Evolutionary conservation across 1,140 invertebrate species (phyloP), one percentile per base, ranked within the genome.

Genomic region (Paramacrobiotus metropolitanus): DNA sequence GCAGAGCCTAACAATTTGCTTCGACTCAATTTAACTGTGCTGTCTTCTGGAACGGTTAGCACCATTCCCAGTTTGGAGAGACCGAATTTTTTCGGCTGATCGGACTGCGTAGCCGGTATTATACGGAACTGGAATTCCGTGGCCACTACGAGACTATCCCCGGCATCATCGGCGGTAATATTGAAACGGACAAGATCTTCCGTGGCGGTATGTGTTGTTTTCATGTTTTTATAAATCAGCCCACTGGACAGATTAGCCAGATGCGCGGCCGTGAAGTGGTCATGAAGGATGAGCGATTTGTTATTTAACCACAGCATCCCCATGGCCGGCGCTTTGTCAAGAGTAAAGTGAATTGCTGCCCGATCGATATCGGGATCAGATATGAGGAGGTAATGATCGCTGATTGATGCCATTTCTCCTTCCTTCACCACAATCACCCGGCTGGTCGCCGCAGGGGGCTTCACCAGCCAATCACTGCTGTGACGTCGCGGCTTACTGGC

Each of bases 401-500:
- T 66, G 2, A 74, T 63, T 2, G 69, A 31, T 0, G 64, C 60
- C 59, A 69, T 66, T 0, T 71, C 61, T n/a, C 70, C 68, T 66
- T 75, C 74, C 1, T 66, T 60, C 3, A 73, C 70, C 31, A 68
- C 63, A 21, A 72, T 30, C 18, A 55, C 59, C 21, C 70, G 61
- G 44, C 66, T 65, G 1, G 71, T 60, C 2, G 64, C 64, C n/a
- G 68, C 69, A 3, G 68, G 64, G 2, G 60, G 67, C 66, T 63
- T 2, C n/a, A n/a, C n/a, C n/a, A n/a, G n/a, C n/a, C n/a, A n/a
- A n/a, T n/a, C n/a, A n/a, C n/a, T n/a, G n/a, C n/a, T n/a, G n/a
- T n/a, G n/a, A n/a, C n/a, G 24, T 75, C 68, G 75, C 75, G 28
- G 74, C 69, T 0, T 62, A 75, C 70, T 2, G 74, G 31, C 21